Evolutionary conservation across 2,888 invertebrate species (phyloP).

Genomic region (Galeopsomyia nigrocyanea): DNA sequence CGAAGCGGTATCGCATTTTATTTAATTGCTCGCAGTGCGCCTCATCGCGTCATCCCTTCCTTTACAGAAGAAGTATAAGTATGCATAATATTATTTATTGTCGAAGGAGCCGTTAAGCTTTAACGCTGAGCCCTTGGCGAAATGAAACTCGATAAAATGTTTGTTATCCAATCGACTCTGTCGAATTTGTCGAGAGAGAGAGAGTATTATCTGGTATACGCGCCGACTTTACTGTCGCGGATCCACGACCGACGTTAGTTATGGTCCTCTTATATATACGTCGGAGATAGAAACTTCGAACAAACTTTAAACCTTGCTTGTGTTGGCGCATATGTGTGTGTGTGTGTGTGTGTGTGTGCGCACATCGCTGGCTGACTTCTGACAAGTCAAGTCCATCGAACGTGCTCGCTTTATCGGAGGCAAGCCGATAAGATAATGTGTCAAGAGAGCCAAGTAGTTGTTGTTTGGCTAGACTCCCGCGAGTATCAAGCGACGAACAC

Average conservation of each 20-base stretch:
- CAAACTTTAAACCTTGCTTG: constrained; percentile 29
- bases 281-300: constrained; percentile 26
- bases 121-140: constrained; percentile 62
- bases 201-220: constrained; percentile 27
- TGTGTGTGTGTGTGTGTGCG: no score
- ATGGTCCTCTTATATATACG: constrained; percentile 41
- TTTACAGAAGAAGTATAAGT: constrained; percentile 43
- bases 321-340: no score
- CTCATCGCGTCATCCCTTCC: constrained; percentile 39
- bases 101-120: constrained; percentile 67
- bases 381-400: constrained; percentile 6
- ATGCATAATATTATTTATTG: constrained; percentile 69
- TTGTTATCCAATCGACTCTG: constrained; percentile 64
- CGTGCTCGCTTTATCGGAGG: constrained; percentile 26
- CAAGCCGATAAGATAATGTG: constrained; percentile 33
- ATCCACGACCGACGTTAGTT: constrained; percentile 48
- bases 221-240: constrained; percentile 50
- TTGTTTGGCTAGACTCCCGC: background rate
- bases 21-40: constrained; percentile 65
- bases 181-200: constrained; percentile 53
- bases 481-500: background rate
- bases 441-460: background rate
- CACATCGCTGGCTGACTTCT: constrained; percentile 1
- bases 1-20: constrained; percentile 68
- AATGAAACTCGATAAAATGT: constrained; percentile 69